Evolutionary conservation across 2,888 invertebrate genomes (phyloP).

Genomic region (Cheiracanthium punctorium): DNA sequence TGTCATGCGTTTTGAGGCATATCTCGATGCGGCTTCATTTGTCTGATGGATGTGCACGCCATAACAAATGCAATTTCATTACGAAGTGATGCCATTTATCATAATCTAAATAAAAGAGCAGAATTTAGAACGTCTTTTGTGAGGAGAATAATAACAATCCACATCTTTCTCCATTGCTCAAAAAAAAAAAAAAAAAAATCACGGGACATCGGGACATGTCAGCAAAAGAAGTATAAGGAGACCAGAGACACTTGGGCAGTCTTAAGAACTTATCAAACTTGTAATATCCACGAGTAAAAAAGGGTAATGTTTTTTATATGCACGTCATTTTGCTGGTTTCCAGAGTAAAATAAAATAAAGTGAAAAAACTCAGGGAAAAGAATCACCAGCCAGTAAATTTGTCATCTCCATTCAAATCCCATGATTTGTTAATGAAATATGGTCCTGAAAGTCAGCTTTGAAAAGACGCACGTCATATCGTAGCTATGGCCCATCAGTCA

Average conservation of each 20-base stretch:
- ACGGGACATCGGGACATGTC: slow-evolving; percentile 55
- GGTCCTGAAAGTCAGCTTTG: slow-evolving; percentile 50
- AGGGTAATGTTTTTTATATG: not conserved
- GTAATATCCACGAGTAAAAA: slow-evolving; percentile 42
- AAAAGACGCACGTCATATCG: slow-evolving; percentile 56
- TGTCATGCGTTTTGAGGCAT: slow-evolving; percentile 52
- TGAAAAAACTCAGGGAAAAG: slow-evolving; percentile 13
- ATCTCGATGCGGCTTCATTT: slow-evolving; percentile 34
- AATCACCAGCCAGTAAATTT: slow-evolving; percentile 59
- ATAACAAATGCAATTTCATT: slow-evolving; percentile 68
- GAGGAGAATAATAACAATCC: not conserved
- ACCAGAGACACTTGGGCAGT: slow-evolving; percentile 54
- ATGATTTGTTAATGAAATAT: slow-evolving; percentile 70
- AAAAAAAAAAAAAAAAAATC: slow-evolving; percentile 34
- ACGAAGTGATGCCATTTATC: slow-evolving; percentile 55
- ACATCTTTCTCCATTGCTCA: not conserved
- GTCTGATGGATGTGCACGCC: slow-evolving; percentile 46
- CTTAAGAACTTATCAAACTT: slow-evolving; percentile 55
- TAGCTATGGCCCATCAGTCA: slow-evolving; percentile 56
- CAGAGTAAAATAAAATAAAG: slow-evolving; percentile 40
- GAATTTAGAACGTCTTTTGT: slow-evolving; percentile 5
- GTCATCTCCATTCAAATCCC: slow-evolving; percentile 70
- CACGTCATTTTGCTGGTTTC: slow-evolving; percentile 26
- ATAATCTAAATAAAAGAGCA: slow-evolving; percentile 57
- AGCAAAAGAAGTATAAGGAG: slow-evolving; percentile 35